Percentiles rank a stretch among this genome's conserved stretches.
Conservation (phyloP, 2,113 vertebrate genomes). For the Peromyscus californicus region DNA sequence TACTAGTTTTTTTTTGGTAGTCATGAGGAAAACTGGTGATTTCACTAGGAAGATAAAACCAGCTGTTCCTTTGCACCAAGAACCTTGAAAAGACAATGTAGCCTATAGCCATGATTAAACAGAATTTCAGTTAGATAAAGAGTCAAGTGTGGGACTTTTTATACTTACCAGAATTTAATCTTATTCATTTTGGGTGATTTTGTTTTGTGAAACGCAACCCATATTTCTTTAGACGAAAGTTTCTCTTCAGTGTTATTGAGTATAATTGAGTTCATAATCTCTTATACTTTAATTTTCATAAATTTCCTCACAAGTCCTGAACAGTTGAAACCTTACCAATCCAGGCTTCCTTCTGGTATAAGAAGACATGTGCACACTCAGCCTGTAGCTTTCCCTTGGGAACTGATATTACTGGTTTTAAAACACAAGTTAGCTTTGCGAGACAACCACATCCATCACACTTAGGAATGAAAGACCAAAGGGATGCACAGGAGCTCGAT, state of each 20-base stretch:
- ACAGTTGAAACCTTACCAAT: background rate
- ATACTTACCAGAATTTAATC: background rate
- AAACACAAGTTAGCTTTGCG: conserved; percentile 13
- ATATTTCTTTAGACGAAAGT: background rate
- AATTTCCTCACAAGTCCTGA: background rate
- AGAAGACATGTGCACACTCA: background rate
- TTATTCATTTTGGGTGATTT: background rate
- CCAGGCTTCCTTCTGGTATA: background rate
- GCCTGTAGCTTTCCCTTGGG: background rate
- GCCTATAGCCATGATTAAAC: background rate
- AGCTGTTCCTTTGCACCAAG: background rate
- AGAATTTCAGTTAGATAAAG: background rate
- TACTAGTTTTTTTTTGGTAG: background rate
- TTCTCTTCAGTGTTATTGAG: background rate
- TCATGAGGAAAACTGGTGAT: background rate
- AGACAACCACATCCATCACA: conserved; percentile 5
- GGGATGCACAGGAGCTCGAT: background rate
- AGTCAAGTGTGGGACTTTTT: background rate
- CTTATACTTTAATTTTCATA: background rate
- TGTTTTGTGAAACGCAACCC: background rate
- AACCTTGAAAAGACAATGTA: background rate
- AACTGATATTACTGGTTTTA: conserved; percentile 37
- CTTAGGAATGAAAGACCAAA: conserved; percentile 22
- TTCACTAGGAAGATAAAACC: background rate
- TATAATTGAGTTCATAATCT: background rate